A percentile compares a stretch with the other conserved stretches of the same genome.
phyloP scores from a whole-genome alignment of 2,113 vertebrate genomes.

The Petroica traversi region DNA sequence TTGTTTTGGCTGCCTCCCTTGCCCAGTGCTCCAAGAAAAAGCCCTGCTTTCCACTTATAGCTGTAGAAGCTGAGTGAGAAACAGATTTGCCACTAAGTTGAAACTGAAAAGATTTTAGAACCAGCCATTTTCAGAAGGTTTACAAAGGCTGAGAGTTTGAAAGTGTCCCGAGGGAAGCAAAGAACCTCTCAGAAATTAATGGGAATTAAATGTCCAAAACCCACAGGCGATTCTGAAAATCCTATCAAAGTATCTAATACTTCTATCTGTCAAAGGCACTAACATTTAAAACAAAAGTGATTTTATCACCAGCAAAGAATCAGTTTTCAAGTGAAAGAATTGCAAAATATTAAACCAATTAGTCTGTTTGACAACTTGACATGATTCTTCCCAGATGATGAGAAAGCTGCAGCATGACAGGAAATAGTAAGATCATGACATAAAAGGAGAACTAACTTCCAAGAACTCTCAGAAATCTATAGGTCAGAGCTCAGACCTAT shows the following conservation, averaged over 20 bases:
- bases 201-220: constrained; percentile 50
- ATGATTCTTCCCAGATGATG: constrained; percentile 13
- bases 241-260: constrained; percentile 42
- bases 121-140: constrained; percentile 17
- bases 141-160: constrained; percentile 29
- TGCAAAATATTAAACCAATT: constrained; percentile 57
- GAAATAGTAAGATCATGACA: not conserved
- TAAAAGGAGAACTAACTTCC: not conserved
- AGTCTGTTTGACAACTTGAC: constrained; percentile 44
- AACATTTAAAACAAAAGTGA: constrained; percentile 50
- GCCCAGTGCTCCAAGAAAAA: not conserved
- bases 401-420: not conserved
- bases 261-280: constrained; percentile 41
- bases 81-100: constrained; percentile 2
- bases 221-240: constrained; percentile 36
- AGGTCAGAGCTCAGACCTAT: not conserved
- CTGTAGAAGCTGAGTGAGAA: not conserved
- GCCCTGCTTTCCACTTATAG: not conserved
- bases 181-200: constrained; percentile 52
- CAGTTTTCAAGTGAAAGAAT: constrained; percentile 35
- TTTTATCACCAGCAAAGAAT: constrained; percentile 28
- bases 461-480: not conserved
- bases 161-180: constrained; percentile 24
- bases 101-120: constrained; percentile 12
- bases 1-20: not conserved